Evolutionary conservation across 2,888 invertebrate genomes (phyloP), one percentile per base, ranked within the genome.

Genomic region (Malachius bipustulatus): DNA sequence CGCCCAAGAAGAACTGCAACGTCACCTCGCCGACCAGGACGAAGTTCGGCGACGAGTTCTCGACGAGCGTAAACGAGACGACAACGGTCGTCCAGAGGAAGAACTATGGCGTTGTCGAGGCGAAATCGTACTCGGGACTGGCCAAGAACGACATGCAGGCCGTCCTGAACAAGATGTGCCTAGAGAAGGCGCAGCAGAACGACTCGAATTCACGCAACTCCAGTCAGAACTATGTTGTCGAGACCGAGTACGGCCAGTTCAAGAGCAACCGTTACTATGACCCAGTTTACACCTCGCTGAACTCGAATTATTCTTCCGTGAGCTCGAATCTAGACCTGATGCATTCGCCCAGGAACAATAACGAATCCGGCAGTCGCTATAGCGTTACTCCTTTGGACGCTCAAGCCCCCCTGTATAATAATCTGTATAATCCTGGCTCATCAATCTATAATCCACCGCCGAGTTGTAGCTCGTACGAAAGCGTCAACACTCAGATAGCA

Each of bases 121-220:
- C 6, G 6, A 19, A n/a, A 30, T 11, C 13, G 24, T 32, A 41
- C 29, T 14, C 6, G 6, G n/a, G 6, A n/a, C 6, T 28, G 4
- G 4, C 11, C 4, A 50, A 51, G 38, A 47, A 51, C 24, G 56
- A 56, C 38, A 67, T 67, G 1, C 57, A 58, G 26, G 53, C 56
- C 13, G 52, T 67, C 11, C 52, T 68, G 8, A 66, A 67, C 51
- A 59, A 62, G 45, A 69, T 70, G 32, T 70, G 70, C 69, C 63
- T 64, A 34, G 69, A 70, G 32, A 47, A 47, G 3, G 44, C 45
- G 35, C 49, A 50, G 35, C 32, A 38, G 26, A 51, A 50, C 34
- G 47, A 46, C 4, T 50, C 48, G 32, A 9, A 32, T 9, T 34
- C 35, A 34, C 6, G 6, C 6, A 8, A 6, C 6, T 19, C 24